These are phyloP conservation scores for Drosophila siamana DNA, from an alignment of 2,888 invertebrate species.

Conservation along the genomic window DNA sequence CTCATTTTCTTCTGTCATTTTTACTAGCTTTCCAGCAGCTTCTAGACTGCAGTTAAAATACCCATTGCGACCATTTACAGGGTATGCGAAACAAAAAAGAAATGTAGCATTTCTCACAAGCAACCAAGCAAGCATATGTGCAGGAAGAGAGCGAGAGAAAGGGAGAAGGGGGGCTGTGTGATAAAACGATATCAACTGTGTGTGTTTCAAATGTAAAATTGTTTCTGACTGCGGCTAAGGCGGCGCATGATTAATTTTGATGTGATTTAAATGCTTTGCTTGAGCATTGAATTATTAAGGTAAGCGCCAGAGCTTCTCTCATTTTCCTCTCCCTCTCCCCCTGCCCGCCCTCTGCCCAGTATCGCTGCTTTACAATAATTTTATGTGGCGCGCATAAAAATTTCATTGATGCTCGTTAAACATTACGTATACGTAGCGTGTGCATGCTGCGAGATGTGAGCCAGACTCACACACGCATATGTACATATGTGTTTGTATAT, in stretches of 20 bases:
- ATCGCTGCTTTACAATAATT: slow-evolving; percentile 52
- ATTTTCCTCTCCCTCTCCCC: neutral
- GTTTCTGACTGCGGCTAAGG: slow-evolving; percentile 47
- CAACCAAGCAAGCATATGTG: slow-evolving; percentile 9
- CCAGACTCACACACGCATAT: slow-evolving; percentile 8
- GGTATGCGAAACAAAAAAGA: slow-evolving; percentile 3
- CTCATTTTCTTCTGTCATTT: no score
- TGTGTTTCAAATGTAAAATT: slow-evolving; percentile 49
- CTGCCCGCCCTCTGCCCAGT: neutral
- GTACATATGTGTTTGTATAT: neutral
- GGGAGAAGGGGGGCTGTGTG: slow-evolving; percentile 10
- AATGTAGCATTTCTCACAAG: slow-evolving; percentile 3
- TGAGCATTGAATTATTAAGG: slow-evolving; percentile 63
- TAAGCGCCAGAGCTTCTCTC: slow-evolving; percentile 19
- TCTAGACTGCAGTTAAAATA: no score
- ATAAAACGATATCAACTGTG: slow-evolving; percentile 38
- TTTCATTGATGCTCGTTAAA: slow-evolving; percentile 71
- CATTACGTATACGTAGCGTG: slow-evolving; percentile 54
- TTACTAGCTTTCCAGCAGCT: no score
- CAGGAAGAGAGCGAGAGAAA: neutral
- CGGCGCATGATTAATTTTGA: slow-evolving; percentile 60
- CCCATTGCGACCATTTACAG: no score
- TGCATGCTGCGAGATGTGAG: slow-evolving; percentile 12
- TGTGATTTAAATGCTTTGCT: slow-evolving; percentile 65
- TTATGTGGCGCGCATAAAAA: slow-evolving; percentile 64